phyloP scores from a whole-genome alignment of 2,888 invertebrate genomes.

The Sisyra nigra region DNA sequence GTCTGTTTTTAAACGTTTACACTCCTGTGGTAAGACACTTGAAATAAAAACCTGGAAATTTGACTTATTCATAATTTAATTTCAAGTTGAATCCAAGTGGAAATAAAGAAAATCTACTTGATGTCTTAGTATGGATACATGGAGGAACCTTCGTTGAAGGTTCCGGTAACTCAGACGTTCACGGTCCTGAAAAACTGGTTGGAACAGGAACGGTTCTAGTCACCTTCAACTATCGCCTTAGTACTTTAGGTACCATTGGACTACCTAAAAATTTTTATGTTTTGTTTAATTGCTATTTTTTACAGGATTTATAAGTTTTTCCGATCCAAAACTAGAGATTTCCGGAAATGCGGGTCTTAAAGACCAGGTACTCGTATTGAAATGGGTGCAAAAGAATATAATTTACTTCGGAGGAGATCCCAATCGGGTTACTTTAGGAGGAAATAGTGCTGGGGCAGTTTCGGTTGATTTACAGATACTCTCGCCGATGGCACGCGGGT shows the following conservation, averaged over 20 bases:
- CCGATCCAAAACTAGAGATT: neutral
- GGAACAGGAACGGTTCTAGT: constrained; percentile 43
- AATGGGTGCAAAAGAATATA: constrained; percentile 5
- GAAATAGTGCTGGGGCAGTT: constrained; percentile 3
- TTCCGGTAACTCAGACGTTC: constrained; percentile 42
- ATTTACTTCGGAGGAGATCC: constrained; percentile 2
- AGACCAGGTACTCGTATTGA: constrained; percentile 3
- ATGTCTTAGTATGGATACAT: constrained; percentile 48
- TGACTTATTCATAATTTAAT: neutral
- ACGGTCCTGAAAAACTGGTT: constrained; percentile 44
- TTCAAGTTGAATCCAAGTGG: neutral
- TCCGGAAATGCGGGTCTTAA: constrained; percentile 4
- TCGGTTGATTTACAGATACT: constrained; percentile 1
- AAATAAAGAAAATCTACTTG: neutral
- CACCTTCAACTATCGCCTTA: constrained; percentile 42
- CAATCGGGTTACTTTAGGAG: constrained; percentile 1
- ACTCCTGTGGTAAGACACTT: constrained; percentile 2
- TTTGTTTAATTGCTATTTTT: neutral
- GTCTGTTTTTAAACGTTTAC: constrained; percentile 7
- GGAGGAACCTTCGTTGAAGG: constrained; percentile 46
- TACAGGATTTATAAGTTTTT: neutral
- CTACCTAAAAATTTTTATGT: neutral
- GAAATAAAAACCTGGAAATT: neutral
- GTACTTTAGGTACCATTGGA: constrained; percentile 19
- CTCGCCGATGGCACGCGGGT: constrained; percentile 2